These are phyloP conservation scores for Eriosoma lanigerum DNA, from an alignment of 1,140 invertebrate species.

Conservation along the genomic window DNA sequence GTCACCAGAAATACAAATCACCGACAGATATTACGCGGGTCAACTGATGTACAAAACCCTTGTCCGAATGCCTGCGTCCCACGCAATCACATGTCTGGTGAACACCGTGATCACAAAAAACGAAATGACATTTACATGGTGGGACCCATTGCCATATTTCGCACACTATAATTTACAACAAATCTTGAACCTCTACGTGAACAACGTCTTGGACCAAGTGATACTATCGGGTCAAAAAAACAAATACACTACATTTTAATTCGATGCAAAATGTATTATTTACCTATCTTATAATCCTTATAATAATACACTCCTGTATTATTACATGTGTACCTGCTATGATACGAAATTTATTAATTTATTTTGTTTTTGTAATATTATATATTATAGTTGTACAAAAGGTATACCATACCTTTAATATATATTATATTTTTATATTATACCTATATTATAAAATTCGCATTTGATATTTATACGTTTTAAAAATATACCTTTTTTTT, in stretches of 20 bases:
- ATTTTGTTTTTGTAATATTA: constrained; percentile 5
- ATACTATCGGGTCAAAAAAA: constrained; percentile 54
- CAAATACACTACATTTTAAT: constrained; percentile 37
- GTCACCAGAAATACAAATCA: constrained; percentile 60
- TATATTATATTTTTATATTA: too few species aligned
- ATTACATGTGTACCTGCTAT: too few species aligned
- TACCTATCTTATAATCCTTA: too few species aligned
- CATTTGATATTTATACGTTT: too few species aligned
- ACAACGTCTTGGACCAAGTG: constrained; percentile 59
- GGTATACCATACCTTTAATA: too few species aligned
- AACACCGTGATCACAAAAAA: constrained; percentile 69
- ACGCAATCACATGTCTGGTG: constrained; percentile 64
- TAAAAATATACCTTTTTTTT: too few species aligned
- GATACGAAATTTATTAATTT: neutral
- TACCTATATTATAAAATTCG: too few species aligned
- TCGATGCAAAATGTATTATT: neutral
- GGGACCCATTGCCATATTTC: constrained; percentile 80
- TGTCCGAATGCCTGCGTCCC: constrained; percentile 60
- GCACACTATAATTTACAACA: constrained; percentile 78
- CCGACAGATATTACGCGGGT: constrained; percentile 61
- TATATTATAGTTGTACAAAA: neutral
- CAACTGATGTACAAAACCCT: constrained; percentile 61
- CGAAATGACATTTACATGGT: constrained; percentile 75
- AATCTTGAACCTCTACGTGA: constrained; percentile 67
- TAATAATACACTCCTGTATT: too few species aligned